phyloP scores from a whole-genome alignment of 2,888 invertebrate genomes.

The Hirtodrosophila confusa region DNA sequence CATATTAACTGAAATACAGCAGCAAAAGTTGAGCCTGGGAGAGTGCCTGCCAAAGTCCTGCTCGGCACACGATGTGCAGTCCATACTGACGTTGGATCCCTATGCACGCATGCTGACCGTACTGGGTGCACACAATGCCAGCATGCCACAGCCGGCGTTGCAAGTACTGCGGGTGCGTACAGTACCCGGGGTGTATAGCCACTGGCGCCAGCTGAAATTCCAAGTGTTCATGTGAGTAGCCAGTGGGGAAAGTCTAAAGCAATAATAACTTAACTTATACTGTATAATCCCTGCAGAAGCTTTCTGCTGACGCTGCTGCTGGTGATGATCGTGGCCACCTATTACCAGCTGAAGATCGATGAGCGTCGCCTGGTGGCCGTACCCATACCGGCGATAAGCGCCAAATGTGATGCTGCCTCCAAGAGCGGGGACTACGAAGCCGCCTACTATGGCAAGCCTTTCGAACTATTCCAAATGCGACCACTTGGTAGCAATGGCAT shows the following conservation, averaged over 20 bases:
- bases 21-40: constrained; percentile 89
- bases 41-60: constrained; percentile 91
- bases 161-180: constrained; percentile 87
- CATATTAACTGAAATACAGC: constrained; percentile 77
- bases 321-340: constrained; percentile 86
- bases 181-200: constrained; percentile 89
- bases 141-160: constrained; percentile 77
- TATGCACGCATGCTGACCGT: constrained; percentile 77
- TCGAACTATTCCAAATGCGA: constrained; percentile 83
- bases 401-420: constrained; percentile 65
- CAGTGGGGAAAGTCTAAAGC: not conserved
- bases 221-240: constrained; percentile 88
- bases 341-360: constrained; percentile 87
- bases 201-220: constrained; percentile 88
- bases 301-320: constrained; percentile 75
- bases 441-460: constrained; percentile 77
- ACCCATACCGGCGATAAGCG: constrained; percentile 74
- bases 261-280: not conserved
- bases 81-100: constrained; percentile 83
- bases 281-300: constrained; percentile 54
- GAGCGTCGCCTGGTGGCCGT: constrained; percentile 58
- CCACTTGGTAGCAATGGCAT: constrained; percentile 77
- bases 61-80: constrained; percentile 85
- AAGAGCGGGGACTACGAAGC: constrained; percentile 76
- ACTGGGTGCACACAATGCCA: constrained; percentile 56